Base-by-base conservation (phyloP, 2,113 vertebrate genomes). In the Labrus mixtus region DNA sequence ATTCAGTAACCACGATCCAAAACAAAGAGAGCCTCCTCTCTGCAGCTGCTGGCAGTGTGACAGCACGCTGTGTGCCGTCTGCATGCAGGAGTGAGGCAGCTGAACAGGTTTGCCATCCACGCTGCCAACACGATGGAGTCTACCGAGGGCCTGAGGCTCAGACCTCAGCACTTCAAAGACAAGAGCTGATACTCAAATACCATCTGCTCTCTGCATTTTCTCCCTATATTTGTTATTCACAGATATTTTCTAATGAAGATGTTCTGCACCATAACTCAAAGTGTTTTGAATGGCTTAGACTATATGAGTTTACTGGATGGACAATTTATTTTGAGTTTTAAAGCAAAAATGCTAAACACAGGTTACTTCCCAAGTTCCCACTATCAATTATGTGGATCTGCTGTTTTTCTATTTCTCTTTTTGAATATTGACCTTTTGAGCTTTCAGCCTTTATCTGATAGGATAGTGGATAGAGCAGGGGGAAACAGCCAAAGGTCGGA, bases 151-250 rank as follows among this genome's bases (percentile, higher is more conserved):
- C 56, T 19, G 60, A 20, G n/a, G 55, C 17, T 20, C 10, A 36
- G 19, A 73, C 48, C 41, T 29, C n/a, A 5, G 37, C 33, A 80
- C 82, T 81, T 85, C 67, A 89, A 81, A 83, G 48, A 76, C 71
- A 76, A 20, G 53, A 19, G 43, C 7, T 2, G 43, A 79, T 57
- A 63, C 33, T 77, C 54, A 6, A 46, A 79, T n/a, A 39, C 48
- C 53, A 68, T 64, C 23, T 78, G 46, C 48, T 68, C 41, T 7
- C 41, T 8, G 25, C 23, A 16, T 19, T 67, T 8, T 83, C 65
- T 62, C n/a, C 51, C 56, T 36, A 45, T 70, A 7, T 19, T 39
- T 33, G 10, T 48, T 17, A 58, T 0, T 67, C 33, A 2, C 48
- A 19, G 39, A 71, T 17, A 19, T 59, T 58, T 73, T 19, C 37